These are phyloP conservation scores for Anguilla anguilla DNA, from an alignment of 2,797 vertebrate genomes.

Conservation along the genomic window DNA sequence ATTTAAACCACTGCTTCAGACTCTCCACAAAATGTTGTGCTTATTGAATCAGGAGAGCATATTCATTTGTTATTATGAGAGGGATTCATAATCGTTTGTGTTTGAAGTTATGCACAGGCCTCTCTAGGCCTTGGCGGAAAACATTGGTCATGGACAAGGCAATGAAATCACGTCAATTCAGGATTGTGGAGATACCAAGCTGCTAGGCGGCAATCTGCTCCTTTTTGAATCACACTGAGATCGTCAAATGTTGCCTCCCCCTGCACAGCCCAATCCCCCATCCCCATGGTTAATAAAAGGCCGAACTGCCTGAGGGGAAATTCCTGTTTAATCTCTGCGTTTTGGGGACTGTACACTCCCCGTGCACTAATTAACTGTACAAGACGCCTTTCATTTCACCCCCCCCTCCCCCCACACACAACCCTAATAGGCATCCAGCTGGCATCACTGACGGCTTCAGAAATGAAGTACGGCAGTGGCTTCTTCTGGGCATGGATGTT, in stretches of 20 bases:
- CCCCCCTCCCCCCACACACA: too few relatives aligned
- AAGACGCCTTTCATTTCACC: background rate
- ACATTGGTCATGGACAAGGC: background rate
- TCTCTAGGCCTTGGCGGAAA: background rate
- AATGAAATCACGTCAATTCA: background rate
- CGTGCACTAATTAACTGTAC: background rate
- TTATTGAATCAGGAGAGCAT: conserved; percentile 37
- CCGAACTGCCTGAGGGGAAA: background rate
- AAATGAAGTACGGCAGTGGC: background rate
- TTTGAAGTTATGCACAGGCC: background rate
- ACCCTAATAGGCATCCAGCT: background rate
- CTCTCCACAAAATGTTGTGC: conserved; percentile 35
- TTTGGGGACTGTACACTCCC: background rate
- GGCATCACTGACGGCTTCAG: background rate
- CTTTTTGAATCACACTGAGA: background rate
- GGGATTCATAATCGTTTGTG: conserved; percentile 22
- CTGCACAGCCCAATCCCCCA: too few relatives aligned
- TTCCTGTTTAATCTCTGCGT: conserved; percentile 8
- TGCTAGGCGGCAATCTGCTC: background rate
- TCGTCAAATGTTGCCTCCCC: background rate
- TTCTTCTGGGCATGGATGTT: background rate
- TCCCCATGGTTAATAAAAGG: conserved; percentile 13
- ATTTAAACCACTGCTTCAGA: conserved; percentile 42
- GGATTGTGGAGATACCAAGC: background rate
- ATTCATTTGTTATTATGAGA: conserved; percentile 31